These are phyloP conservation scores for Drosophila conformis DNA, from an alignment of 2,888 invertebrate species.

Conservation along the genomic window DNA sequence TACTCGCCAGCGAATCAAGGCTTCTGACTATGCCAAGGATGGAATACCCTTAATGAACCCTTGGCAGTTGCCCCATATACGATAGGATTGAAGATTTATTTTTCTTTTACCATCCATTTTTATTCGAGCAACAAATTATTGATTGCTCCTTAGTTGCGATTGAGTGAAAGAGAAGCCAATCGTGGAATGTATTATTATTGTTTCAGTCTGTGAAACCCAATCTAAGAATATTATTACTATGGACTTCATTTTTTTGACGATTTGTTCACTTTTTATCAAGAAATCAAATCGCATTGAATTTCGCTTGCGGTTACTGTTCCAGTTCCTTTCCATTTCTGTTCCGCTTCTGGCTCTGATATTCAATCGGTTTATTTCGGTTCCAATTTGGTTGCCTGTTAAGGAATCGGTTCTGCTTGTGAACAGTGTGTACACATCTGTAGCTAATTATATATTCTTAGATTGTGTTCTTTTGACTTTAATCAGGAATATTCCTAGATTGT, in stretches of 20 bases:
- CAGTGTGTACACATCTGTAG: neutral
- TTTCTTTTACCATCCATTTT: neutral
- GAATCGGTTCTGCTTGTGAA: neutral
- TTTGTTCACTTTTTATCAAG: neutral
- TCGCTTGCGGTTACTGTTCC: no score
- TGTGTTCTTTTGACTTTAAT: neutral
- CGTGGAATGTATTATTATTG: no score
- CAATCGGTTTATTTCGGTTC: neutral
- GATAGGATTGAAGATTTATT: neutral
- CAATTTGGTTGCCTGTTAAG: no score
- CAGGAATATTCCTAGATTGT: neutral
- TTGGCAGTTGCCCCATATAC: neutral
- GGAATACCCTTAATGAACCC: conserved; percentile 1
- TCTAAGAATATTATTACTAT: no score
- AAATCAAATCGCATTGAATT: neutral
- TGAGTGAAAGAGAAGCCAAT: neutral
- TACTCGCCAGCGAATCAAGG: neutral
- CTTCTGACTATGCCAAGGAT: neutral
- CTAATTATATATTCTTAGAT: neutral
- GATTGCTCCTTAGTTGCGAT: neutral
- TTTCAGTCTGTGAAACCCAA: no score
- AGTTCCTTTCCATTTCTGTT: no score
- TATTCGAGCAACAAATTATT: neutral
- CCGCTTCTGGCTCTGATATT: no score
- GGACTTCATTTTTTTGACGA: no score